phyloP scores from a whole-genome alignment of 2,797 vertebrate genomes.

The Vultur gryphus region DNA sequence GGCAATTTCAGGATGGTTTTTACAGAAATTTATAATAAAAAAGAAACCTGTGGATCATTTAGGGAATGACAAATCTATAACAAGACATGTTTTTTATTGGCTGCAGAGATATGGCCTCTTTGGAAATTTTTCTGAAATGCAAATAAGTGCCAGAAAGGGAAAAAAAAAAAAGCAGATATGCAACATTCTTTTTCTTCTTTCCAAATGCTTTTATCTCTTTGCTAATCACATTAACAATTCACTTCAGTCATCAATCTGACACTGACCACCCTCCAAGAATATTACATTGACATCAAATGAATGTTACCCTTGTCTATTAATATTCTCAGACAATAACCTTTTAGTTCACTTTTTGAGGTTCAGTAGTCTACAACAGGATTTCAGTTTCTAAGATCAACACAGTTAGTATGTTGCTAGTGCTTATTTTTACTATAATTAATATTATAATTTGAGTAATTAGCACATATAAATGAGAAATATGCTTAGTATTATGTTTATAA shows the following conservation, averaged over 20 bases:
- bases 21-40: background rate
- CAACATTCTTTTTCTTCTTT: background rate
- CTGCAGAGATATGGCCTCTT: background rate
- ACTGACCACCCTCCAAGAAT: background rate
- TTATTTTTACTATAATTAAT: background rate
- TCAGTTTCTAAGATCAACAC: background rate
- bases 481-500: background rate
- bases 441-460: background rate
- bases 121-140: background rate
- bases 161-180: background rate
- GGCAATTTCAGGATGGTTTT: background rate
- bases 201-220: background rate
- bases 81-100: background rate
- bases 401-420: background rate
- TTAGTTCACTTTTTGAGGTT: background rate
- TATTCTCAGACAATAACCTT: background rate
- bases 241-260: background rate
- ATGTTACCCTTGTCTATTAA: background rate
- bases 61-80: background rate
- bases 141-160: background rate
- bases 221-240: background rate
- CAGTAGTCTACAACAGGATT: background rate
- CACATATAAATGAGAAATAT: background rate
- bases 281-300: background rate
- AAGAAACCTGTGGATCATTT: background rate